Evolutionary conservation across 1,140 invertebrate genomes (phyloP), one percentile per base, ranked within the genome.

Genomic region (Pseudachorutes palmiensis): DNA sequence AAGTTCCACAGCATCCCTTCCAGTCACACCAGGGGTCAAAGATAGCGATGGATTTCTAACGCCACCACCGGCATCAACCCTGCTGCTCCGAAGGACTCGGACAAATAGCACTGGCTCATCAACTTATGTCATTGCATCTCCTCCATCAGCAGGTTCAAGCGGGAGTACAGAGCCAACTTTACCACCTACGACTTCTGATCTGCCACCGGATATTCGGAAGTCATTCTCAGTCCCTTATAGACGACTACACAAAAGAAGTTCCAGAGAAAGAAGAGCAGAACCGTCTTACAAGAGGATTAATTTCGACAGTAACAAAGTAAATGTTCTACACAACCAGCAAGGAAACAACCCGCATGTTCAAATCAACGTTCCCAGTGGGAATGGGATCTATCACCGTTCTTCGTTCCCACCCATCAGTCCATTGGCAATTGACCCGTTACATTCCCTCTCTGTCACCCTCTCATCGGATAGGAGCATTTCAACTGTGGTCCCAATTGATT

Each of bases 31-130:
- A 1, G 68, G 45, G 12, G 31, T 62, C 31, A 58, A 66, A 16
- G 68, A 70, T 26, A 70, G 61, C 28, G 68, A 71, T 36, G 66
- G 59, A 28, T 71, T 71, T 66, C 59, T 71, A 33, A 31, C 70
- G 0, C 66, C 70, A n/a, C 70, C 66, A 29, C 70, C 70, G 29
- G 66, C 70, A 3, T 71, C 70, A 28, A 71, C 70, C 1, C 60
- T 71, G n/a, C 26, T 71, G 1, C 64, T 70, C 28, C 41, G 70
- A 51, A 28, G 64, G 49, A 66, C 70, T 1, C 22, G 70, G 28
- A 68, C 64, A 2, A 65, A 45, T 33, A 71, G 66, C 48, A 62
- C 66, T 36, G 66, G 66, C 29, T 26, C 62, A 0, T 66, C 70
- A 19, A 62, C 62, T 0, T 62, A 62, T 45, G 28, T 68, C 14